A percentile compares a stretch with the other conserved stretches of the same genome.
phyloP scores from a whole-genome alignment of 2,113 vertebrate genomes.

The Callochromis pleurospilus region DNA sequence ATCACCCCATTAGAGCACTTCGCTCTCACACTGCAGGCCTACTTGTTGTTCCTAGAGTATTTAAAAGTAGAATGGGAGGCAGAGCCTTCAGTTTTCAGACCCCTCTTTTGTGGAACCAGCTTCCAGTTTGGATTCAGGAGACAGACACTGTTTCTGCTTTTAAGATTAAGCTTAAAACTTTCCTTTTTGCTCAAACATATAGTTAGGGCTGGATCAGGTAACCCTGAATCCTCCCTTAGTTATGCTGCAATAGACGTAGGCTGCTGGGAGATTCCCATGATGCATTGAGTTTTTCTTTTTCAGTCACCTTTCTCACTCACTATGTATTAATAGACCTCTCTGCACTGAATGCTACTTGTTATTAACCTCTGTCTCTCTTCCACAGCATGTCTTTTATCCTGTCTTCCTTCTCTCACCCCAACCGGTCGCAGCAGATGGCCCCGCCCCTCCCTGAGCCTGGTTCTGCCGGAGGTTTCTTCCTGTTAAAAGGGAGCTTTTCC shows the following conservation, averaged over 20 bases:
- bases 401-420: background rate
- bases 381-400: background rate
- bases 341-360: rapidly evolving
- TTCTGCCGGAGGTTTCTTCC: rapidly evolving
- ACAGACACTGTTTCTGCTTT: rapidly evolving
- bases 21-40: rapidly evolving
- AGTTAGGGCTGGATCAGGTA: rapidly evolving
- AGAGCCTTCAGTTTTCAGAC: background rate
- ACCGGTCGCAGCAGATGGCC: rapidly evolving
- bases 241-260: no score
- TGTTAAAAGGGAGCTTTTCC: background rate
- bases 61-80: background rate
- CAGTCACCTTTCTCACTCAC: background rate
- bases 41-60: rapidly evolving
- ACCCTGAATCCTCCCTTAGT: no score
- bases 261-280: rapidly evolving
- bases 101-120: background rate
- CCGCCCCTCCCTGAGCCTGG: background rate
- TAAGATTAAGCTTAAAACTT: rapidly evolving
- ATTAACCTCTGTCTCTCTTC: rapidly evolving
- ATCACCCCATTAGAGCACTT: background rate
- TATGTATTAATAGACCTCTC: rapidly evolving
- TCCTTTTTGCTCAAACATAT: no score
- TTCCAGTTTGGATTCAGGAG: background rate
- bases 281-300: background rate